Evolutionary conservation across 1,140 invertebrate species (phyloP).

Genomic region (Sipha flava): DNA sequence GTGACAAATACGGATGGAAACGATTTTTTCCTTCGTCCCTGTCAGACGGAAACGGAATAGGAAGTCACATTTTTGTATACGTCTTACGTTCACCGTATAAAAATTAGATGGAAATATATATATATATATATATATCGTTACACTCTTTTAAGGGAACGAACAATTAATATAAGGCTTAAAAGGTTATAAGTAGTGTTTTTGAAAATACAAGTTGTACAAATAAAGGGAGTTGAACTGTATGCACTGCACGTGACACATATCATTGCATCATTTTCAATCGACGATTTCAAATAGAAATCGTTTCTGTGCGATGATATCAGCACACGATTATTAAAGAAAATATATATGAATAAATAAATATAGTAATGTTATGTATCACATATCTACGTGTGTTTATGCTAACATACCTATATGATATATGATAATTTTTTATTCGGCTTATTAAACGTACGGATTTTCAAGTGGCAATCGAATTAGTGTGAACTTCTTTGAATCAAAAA

Average conservation of each 20-base stretch:
- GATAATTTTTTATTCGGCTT: too few species aligned
- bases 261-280: neutral
- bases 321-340: neutral
- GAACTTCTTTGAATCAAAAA: too few species aligned
- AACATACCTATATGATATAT: too few species aligned
- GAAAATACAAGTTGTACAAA: neutral
- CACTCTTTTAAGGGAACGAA: conserved; percentile 3
- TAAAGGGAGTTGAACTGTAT: neutral
- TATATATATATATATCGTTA: too few species aligned
- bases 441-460: too few species aligned
- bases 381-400: too few species aligned
- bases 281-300: conserved; percentile 14
- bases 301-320: neutral
- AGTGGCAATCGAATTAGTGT: too few species aligned
- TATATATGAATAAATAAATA: too few species aligned
- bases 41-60: conserved; percentile 9
- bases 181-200: neutral
- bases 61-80: conserved; percentile 21
- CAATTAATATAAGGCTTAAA: conserved; percentile 17
- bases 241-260: neutral
- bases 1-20: conserved; percentile 26
- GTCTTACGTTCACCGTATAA: neutral
- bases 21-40: neutral
- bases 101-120: neutral
- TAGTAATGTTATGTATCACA: too few species aligned